Base-by-base conservation (phyloP, 2,888 invertebrate genomes). In the Drosophila mimica region DNA sequence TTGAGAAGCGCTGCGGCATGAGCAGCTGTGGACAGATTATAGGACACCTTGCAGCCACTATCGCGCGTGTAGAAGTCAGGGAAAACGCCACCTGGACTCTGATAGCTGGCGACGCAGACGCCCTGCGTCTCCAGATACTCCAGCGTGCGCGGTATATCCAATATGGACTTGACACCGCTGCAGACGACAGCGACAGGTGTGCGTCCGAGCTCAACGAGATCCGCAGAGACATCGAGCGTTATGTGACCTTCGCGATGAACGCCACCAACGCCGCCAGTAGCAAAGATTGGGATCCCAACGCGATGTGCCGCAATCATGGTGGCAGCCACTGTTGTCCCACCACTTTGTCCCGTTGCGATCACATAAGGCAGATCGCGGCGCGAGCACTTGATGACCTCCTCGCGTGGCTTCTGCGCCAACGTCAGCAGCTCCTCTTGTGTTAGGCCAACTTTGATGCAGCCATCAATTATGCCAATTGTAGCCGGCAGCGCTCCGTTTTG, bases 71-170 rank as follows among this genome's bases (percentile, higher is more conserved):
- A 99, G 94, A 99, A 99, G 48, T 98, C 98, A 1, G 99, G 99
- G 93, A 99, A 99, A 17, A 95, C 95, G 33, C 93, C 93, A 0
- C 93, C 93, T 0, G 94, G 93, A n/a, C 94, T 93, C 0, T 97
- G 96, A 79, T 95, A 96, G 0, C 96, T 95, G 40, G 96, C 96
- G 0, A 99, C 98, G 84, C 97, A 97, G 1, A 99, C 98, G 0
- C 99, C 99, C 92, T 98, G 96, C 0, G 99, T 99, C 94, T 99
- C 99, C 94, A 99, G 94, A 92, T 96, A 99, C 92, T 99, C 99
- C 54, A 99, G 94, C 0, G 99, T 99, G 91, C 96, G 96, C 5
- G 96, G 96, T 83, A 99, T 98, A 92, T 99, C 99, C 68, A 99
- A 94, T 85, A 99, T 99, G 28, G 99, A 99, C 93, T 99, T 99